phyloP scores from a whole-genome alignment of 2,888 invertebrate species.

The Sipunculus nudus region DNA sequence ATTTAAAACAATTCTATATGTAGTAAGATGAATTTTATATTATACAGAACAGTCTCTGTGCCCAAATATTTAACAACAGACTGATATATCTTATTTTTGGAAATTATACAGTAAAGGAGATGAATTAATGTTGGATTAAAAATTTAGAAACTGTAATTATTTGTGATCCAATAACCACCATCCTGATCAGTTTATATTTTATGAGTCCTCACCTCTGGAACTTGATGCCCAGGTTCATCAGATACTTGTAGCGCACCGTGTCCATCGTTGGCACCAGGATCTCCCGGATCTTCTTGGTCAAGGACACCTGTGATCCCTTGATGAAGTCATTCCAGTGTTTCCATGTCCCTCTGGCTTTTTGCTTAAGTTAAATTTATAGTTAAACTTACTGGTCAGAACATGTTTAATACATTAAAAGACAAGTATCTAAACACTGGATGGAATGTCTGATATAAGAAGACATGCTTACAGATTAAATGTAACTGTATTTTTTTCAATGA shows the following conservation, averaged over 20 bases:
- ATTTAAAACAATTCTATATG: no score
- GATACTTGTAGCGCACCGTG: slow-evolving; percentile 67
- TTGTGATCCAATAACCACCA: no score
- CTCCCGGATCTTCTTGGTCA: slow-evolving; percentile 65
- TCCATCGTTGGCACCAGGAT: slow-evolving; percentile 69
- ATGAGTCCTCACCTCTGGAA: slow-evolving; percentile 51
- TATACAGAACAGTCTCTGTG: no score
- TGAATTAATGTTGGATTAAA: no score
- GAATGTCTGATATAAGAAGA: no score
- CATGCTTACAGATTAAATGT: no score
- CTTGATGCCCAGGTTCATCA: slow-evolving; percentile 66
- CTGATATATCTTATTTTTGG: no score
- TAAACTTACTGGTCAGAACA: not conserved
- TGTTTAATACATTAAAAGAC: not conserved
- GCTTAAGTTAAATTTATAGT: slow-evolving; percentile 59
- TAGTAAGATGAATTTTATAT: no score
- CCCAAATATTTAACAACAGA: no score
- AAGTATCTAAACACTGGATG: not conserved
- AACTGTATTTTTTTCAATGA: no score
- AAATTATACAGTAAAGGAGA: no score
- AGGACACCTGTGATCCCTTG: slow-evolving; percentile 56
- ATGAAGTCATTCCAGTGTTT: slow-evolving; percentile 84
- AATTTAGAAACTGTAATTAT: no score
- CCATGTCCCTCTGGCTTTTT: slow-evolving; percentile 86
- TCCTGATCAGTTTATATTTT: not conserved